Evolutionary conservation across 2,113 vertebrate genomes (phyloP), one percentile per base, ranked within the genome.

Genomic region (Urocynchramus pylzowi): DNA sequence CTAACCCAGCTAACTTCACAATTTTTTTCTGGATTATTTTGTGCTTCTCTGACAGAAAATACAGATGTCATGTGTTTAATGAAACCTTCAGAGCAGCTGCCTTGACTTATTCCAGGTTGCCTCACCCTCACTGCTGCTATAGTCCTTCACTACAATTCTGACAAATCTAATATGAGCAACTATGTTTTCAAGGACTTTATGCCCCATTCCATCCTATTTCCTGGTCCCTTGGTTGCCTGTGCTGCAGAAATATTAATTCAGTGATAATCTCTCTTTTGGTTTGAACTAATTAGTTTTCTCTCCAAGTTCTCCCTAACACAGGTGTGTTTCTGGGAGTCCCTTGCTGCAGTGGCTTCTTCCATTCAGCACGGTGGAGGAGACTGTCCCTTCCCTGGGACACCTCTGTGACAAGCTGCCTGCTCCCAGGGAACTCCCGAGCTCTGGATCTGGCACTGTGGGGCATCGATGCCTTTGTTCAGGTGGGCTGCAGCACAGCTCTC

Each of bases 361-460:
- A 1, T 1, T 28, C 18, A 44, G 42, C 23, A 2, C 15, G 0
- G 10, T 7, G n/a, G 5, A 73, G 54, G 53, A 69, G 41, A 2
- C 16, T 16, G 1, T 42, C 20, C 76, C 28, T 83, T 84, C 39
- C 35, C 39, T 42, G 50, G 67, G 56, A 37, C 50, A n/a, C 11
- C 20, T 0, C 33, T 26, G 59, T 18, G 54, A 4, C 27, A 39
- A 59, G 4, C 41, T 79, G 63, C 39, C 19, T 1, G 0, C 21
- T 31, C 7, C n/a, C 22, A 24, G 39, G 49, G 28, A 50, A 18
- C 7, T 64, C 50, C n/a, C 0, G 0, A 28, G 28, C 54, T 61
- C 47, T 6, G 4, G 41, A 67, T 26, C 47, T 68, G 53, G 30
- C 21, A 1, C 1, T 27, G 73, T 6, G 50, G 63, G 14, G 6